phyloP scores from a whole-genome alignment of 2,797 vertebrate species.

The Gallinago solitaria region DNA sequence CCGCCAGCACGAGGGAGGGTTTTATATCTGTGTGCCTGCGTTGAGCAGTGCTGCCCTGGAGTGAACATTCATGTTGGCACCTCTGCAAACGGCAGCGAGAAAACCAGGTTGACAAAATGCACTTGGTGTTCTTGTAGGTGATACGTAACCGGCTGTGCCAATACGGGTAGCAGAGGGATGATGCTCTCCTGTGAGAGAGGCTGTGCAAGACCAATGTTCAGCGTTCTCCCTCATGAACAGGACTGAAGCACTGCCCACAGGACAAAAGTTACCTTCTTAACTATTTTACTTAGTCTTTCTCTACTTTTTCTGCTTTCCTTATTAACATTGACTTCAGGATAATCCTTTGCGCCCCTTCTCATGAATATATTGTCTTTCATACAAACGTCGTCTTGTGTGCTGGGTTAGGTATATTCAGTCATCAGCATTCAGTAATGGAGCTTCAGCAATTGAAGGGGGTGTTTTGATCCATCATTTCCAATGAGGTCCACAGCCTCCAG shows the following conservation, averaged over 20 bases:
- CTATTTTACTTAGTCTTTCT: background rate
- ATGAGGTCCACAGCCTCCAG: rapidly evolving
- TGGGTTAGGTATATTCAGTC: rapidly evolving
- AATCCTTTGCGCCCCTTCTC: background rate
- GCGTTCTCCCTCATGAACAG: background rate
- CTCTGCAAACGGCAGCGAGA: background rate
- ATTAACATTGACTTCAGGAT: background rate
- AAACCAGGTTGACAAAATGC: background rate
- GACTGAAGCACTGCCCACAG: background rate
- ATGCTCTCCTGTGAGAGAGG: background rate
- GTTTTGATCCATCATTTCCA: background rate
- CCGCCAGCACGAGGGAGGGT: background rate
- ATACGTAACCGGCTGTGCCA: background rate
- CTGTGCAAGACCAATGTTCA: rapidly evolving
- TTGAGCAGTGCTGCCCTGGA: background rate
- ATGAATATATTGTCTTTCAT: background rate
- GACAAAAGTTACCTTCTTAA: background rate
- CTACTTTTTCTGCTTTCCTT: background rate
- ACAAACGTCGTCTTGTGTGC: background rate
- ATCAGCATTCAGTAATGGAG: background rate
- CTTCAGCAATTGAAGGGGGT: background rate
- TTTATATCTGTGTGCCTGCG: background rate
- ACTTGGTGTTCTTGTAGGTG: background rate
- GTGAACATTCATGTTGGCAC: background rate
- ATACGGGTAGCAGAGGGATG: background rate